Evolutionary conservation across 2,888 invertebrate genomes (phyloP).

Genomic region (Drosophila subsilvestris): DNA sequence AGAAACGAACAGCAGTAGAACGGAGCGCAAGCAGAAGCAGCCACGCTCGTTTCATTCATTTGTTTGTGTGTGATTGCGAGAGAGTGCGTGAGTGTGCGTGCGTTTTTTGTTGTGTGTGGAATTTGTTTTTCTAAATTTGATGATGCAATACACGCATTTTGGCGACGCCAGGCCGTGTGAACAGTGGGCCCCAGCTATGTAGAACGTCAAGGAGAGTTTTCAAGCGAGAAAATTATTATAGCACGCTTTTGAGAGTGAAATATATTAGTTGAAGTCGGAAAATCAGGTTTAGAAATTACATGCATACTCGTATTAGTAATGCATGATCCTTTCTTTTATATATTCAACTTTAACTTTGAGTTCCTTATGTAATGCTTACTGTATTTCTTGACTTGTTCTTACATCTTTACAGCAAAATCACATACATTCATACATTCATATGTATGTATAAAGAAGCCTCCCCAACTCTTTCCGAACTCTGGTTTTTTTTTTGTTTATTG

Average conservation of each 20-base stretch:
- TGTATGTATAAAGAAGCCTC: conserved; percentile 1
- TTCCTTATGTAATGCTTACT: neutral
- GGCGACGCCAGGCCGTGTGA: conserved; percentile 26
- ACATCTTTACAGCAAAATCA: conserved; percentile 13
- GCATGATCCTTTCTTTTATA: no score
- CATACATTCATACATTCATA: neutral
- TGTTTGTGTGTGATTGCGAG: conserved; percentile 16
- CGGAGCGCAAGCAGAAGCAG: conserved; percentile 26
- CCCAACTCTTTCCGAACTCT: conserved; percentile 28
- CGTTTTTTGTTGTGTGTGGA: conserved; percentile 50
- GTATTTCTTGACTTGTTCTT: conserved; percentile 13
- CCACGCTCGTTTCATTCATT: conserved; percentile 10
- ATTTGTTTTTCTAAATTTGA: conserved; percentile 76
- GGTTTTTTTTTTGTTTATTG: conserved; percentile 14
- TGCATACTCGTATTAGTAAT: no score
- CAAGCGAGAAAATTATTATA: neutral
- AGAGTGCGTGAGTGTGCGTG: conserved; percentile 17
- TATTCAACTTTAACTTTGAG: no score
- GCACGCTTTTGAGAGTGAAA: neutral
- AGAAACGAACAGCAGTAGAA: no score
- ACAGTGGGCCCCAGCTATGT: conserved; percentile 8
- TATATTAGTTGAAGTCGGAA: no score
- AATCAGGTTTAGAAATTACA: no score
- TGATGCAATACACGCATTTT: conserved; percentile 77
- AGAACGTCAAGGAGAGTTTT: conserved; percentile 20